Conservation (phyloP, 1,140 invertebrate species). For the Panagrolaimus sp. region DNA sequence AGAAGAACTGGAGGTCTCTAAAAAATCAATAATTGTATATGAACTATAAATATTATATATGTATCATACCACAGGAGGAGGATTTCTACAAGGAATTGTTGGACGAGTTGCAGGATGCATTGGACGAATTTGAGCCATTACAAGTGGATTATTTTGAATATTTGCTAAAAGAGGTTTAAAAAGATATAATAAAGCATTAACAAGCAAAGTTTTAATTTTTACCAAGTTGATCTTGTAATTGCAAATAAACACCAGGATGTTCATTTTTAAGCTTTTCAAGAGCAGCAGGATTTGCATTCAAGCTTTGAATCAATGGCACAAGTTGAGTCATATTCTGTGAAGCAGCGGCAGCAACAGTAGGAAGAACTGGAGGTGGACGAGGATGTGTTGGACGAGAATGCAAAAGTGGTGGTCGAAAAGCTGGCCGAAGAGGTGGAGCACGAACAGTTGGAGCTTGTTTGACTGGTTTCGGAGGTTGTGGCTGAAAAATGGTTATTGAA, state of each 20-base stretch:
- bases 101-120: neutral
- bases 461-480: no score
- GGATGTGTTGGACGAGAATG: neutral
- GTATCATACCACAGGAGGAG: neutral
- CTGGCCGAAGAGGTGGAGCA: no score
- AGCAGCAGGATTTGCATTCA: neutral
- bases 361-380: neutral
- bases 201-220: no score
- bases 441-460: no score
- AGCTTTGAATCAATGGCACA: neutral
- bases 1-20: neutral
- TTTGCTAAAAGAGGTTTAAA: neutral
- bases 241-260: neutral
- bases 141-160: neutral
- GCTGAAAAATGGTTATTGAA: no score
- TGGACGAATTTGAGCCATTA: neutral
- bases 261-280: conserved; percentile 1
- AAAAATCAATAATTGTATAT: neutral
- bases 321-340: neutral
- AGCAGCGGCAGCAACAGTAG: neutral
- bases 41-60: neutral
- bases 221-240: conserved; percentile 2
- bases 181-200: no score
- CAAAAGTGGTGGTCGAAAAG: no score
- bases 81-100: neutral